Evolutionary conservation across 1,140 invertebrate species (phyloP).

Genomic region (Battus philenor): DNA sequence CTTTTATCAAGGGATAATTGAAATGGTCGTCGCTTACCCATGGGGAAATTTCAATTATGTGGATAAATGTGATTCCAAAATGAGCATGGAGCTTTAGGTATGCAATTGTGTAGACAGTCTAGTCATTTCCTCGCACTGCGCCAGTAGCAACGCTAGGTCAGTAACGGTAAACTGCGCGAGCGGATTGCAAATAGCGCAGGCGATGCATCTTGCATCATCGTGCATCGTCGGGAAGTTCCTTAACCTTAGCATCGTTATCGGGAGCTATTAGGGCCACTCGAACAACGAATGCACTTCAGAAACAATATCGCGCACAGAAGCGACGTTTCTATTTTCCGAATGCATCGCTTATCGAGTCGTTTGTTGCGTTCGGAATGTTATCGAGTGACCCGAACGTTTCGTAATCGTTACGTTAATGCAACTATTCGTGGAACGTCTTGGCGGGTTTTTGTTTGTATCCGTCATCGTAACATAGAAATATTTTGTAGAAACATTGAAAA

Average conservation of each 20-base stretch:
- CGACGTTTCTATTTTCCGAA: conserved; percentile 37
- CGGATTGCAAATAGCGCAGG: conserved; percentile 42
- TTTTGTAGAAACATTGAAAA: no score
- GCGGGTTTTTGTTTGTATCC: not conserved
- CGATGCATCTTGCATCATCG: conserved; percentile 52
- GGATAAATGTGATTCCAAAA: no score
- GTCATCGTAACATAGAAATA: not conserved
- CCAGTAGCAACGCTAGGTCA: conserved; percentile 42
- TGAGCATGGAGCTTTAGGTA: conserved; percentile 2
- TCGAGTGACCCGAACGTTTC: conserved; percentile 45
- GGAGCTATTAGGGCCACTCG: conserved; percentile 28
- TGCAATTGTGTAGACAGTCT: conserved; percentile 18
- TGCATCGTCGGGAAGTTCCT: conserved; percentile 47
- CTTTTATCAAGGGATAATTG: no score
- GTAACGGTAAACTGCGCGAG: conserved; percentile 51
- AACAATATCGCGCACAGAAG: conserved; percentile 35
- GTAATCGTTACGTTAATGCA: conserved; percentile 4
- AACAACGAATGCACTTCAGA: conserved; percentile 26
- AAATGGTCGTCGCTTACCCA: no score
- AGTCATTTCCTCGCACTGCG: conserved; percentile 23
- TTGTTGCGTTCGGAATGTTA: conserved; percentile 43
- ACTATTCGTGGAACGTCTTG: conserved; percentile 1
- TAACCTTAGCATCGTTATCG: conserved; percentile 55
- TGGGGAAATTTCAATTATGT: no score
- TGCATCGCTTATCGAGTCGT: conserved; percentile 48